Base-by-base conservation (phyloP, 2,888 invertebrate genomes). In the Limenitis camilla region DNA sequence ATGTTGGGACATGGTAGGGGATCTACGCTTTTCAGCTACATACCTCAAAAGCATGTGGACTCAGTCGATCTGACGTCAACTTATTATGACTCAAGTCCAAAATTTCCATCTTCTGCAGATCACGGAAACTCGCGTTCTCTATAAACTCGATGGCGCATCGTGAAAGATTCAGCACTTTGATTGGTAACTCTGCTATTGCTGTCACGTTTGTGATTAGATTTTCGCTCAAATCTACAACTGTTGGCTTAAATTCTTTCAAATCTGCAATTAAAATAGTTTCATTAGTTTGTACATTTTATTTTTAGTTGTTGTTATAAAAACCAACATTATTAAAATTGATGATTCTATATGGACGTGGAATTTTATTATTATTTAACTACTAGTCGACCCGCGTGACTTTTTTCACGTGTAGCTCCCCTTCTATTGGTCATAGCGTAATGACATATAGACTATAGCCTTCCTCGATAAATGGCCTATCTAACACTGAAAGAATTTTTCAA, bases 31-130 rank as follows among this genome's bases (percentile, higher is more conserved):
- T n/a, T n/a, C n/a, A n/a, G n/a, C n/a, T n/a, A n/a, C 9, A 9
- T 78, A 93, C 95, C 87, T 91, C 89, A 68, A 95, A 94, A 7
- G 90, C 89, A 50, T 91, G 85, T 0, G 92, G 93, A 55, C 76
- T 78, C 3, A 95, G 71, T 0, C 76, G 78, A 1, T 89, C 90
- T 0, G 89, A 76, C 0, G 89, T 90, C 27, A 95, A 76, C 40
- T 90, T 82, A 62, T 95, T 95, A 55, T 91, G 73, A 52, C 93
- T 93, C 57, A 96, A 75, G 72, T 94, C 92, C 41, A 96, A 67
- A 2, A 88, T 88, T 0, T 80, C 80, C 71, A 95, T 83, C 41
- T 89, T 81, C 41, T 88, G 88, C 6, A 95, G 73, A 55, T 91
- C 87, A 53, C 79, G 81, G 69, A 95, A 95, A 11, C 91, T 90